Conservation (phyloP, 2,797 vertebrate species). For the Enteromius unitaeniatus region DNA sequence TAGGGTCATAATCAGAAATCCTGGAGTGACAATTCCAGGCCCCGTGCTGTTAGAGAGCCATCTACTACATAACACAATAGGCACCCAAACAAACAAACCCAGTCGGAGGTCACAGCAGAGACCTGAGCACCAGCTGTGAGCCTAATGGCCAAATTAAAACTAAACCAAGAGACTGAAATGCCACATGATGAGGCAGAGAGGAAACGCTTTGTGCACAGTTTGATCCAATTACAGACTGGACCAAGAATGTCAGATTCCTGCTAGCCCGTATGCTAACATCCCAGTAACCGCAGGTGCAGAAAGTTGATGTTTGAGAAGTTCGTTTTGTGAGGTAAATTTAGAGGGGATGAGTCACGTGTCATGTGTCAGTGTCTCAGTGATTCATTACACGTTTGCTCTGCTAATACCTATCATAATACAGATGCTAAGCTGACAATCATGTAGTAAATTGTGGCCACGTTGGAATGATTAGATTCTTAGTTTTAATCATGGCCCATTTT, state of each 20-base stretch:
- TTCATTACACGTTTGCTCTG: background rate
- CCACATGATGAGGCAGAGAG: conserved; percentile 33
- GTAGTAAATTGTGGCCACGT: background rate
- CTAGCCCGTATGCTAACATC: conserved; percentile 23
- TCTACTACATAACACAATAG: conserved; percentile 46
- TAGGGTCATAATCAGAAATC: conserved; percentile 47
- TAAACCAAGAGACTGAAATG: conserved; percentile 48
- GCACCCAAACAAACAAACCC: conserved; percentile 58
- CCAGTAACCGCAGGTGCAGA: background rate
- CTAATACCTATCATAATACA: background rate
- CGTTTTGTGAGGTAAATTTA: background rate
- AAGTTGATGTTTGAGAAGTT: background rate
- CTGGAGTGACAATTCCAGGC: conserved; percentile 42
- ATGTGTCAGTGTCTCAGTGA: too few species aligned
- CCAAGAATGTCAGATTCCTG: conserved; percentile 38
- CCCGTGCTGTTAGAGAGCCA: conserved; percentile 43
- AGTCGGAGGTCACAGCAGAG: conserved; percentile 50
- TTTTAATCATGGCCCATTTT: background rate
- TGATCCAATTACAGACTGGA: conserved; percentile 46
- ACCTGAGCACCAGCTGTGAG: conserved; percentile 46
- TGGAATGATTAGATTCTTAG: background rate
- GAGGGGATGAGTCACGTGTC: background rate
- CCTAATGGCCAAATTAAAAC: conserved; percentile 58
- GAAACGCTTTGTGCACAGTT: conserved; percentile 43
- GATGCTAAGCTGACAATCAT: background rate